Evolutionary conservation across 2,113 vertebrate genomes (phyloP), one percentile per base, ranked within the genome.

Genomic region (Percopsis transmontana): DNA sequence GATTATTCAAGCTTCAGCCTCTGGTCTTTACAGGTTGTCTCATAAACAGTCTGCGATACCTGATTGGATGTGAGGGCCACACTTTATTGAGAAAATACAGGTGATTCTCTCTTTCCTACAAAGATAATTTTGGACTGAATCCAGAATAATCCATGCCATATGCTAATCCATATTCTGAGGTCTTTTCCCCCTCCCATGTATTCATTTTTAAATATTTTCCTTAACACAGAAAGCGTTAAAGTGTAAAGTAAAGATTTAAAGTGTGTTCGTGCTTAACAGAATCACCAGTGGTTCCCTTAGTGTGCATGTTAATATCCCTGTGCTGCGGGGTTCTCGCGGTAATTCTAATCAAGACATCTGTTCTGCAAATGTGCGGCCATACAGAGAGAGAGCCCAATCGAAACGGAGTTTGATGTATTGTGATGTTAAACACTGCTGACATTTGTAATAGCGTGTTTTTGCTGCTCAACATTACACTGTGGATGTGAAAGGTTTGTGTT

Each of bases 1-100:
- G 88, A 90, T 85, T 88, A 79, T 83, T 88, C 79, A 89, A 85
- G 86, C 85, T 47, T 39, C 20, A 68, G 76, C 82, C 82, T 76
- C 81, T 75, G 83, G 68, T 85, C 85, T 84, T 84, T 81, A 84
- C 82, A 86, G 77, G 79, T 79, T 77, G 82, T 75, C 77, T 70
- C 72, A 72, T 88, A 86, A 87, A 90, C 81, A 84, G 76, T 69
- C 75, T 70, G 70, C 70, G 67, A 83, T 68, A 73, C 68, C 64
- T 71, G 75, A 86, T 85, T 82, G 85, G 68, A 87, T 65, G 42
- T 12, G 33, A 70, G 62, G 56, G 74, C 57, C 68, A 62, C 23
- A 12, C 23, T 54, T 79, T 83, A 62, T 74, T 44, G 74, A 55
- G 63, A 61, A 72, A 70, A 74, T 68, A 68, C 19, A 74, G 82